Evolutionary conservation across 2,797 vertebrate species (phyloP).

Genomic region (Xerus rutilus): DNA sequence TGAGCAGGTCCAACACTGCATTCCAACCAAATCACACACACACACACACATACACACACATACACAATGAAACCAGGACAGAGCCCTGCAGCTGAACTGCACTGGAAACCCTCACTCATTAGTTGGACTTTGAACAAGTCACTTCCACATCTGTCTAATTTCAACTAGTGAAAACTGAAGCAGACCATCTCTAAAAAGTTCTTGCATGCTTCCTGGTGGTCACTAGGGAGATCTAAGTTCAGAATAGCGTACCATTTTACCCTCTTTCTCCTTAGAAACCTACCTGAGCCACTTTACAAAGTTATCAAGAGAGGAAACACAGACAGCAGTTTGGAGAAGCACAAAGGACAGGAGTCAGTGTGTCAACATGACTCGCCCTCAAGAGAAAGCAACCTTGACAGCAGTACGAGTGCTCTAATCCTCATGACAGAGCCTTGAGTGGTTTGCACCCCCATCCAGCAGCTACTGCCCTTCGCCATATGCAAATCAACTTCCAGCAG

Average conservation of each 20-base stretch:
- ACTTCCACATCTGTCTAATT: not conserved
- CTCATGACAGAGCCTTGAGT: not conserved
- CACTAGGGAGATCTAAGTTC: not conserved
- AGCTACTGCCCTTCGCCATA: not conserved
- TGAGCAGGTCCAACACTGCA: not conserved
- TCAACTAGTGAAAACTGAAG: not conserved
- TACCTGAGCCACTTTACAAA: not conserved
- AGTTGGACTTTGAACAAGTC: not conserved
- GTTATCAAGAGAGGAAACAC: not conserved
- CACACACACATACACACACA: not conserved
- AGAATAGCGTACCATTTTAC: not conserved
- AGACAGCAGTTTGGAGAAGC: not conserved
- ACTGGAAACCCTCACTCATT: not conserved
- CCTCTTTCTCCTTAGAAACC: not conserved
- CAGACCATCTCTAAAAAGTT: not conserved
- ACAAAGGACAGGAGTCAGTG: not conserved
- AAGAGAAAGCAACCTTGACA: not conserved
- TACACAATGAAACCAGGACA: not conserved
- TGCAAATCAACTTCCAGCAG: conserved; percentile 40
- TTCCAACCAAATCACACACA: not conserved
- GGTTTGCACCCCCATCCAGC: not conserved
- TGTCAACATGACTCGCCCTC: not conserved
- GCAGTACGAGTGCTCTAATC: not conserved
- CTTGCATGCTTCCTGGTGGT: not conserved
- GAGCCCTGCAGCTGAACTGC: not conserved